These are phyloP conservation scores for Sicus ferrugineus DNA, from an alignment of 2,888 invertebrate species.

Conservation along the genomic window DNA sequence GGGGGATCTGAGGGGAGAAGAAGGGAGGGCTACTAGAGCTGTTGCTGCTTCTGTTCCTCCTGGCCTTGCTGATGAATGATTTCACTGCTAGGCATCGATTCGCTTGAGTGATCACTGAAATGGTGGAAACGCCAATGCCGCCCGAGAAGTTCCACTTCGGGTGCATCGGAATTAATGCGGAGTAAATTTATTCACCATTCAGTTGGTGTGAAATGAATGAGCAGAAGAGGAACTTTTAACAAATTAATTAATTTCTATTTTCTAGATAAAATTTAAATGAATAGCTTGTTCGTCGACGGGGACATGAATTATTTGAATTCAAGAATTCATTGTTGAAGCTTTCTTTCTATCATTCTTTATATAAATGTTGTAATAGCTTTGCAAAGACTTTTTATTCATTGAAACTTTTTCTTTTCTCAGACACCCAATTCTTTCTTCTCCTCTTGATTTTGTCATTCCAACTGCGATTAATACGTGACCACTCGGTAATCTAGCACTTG, in stretches of 20 bases:
- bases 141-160: background rate
- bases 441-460: no score
- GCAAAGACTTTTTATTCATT: no score
- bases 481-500: no score
- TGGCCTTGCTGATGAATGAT: slow-evolving; percentile 5
- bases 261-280: slow-evolving; percentile 22
- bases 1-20: background rate
- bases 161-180: background rate
- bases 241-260: slow-evolving; percentile 30
- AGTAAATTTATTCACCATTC: slow-evolving; percentile 10
- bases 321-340: no score
- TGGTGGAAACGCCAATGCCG: slow-evolving; percentile 2
- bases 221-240: background rate
- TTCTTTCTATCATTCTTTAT: no score
- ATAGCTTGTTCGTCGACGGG: no score
- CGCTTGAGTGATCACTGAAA: slow-evolving; percentile 25
- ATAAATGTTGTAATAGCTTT: no score
- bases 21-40: background rate
- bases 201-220: slow-evolving; percentile 11
- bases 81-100: slow-evolving; percentile 18
- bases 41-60: background rate
- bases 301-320: no score
- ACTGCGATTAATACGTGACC: no score
- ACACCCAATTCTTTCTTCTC: no score
- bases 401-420: no score